Percentiles rank a stretch among this genome's conserved stretches.
These are phyloP conservation scores for Apteryx mantelli DNA, from an alignment of 2,113 vertebrate genomes.

Conservation along the genomic window DNA sequence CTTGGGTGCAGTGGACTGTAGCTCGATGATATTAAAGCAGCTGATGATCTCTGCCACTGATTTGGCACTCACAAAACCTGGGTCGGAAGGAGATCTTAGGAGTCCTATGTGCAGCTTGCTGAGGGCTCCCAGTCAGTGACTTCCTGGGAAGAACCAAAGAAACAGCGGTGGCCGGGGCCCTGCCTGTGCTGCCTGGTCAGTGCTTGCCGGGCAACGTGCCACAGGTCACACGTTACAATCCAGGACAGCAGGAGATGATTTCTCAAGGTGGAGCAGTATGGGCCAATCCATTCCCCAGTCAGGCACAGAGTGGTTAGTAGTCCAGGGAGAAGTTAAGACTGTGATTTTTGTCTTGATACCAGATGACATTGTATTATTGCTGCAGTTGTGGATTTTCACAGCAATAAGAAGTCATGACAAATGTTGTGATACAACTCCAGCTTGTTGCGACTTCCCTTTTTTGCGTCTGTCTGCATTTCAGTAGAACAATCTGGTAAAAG, in stretches of 20 bases:
- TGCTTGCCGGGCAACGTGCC: too few relatives aligned
- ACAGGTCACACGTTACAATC: too few relatives aligned
- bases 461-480: not conserved
- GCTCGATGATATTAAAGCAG: not conserved
- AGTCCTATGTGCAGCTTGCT: not conserved
- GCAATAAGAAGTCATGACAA: not conserved
- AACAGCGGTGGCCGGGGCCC: not conserved
- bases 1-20: not conserved
- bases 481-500: not conserved
- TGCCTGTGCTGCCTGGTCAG: not conserved
- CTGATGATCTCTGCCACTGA: not conserved
- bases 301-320: not conserved
- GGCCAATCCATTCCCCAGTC: not conserved
- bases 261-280: not conserved
- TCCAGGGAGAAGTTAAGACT: not conserved
- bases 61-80: too few relatives aligned
- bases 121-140: not conserved
- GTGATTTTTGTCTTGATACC: not conserved
- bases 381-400: not conserved
- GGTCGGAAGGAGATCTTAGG: too few relatives aligned
- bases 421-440: not conserved
- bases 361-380: not conserved
- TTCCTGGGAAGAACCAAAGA: not conserved
- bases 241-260: not conserved
- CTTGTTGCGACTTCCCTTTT: not conserved